phyloP scores from a whole-genome alignment of 2,888 invertebrate genomes.

The Lasioglossum villosulum region DNA sequence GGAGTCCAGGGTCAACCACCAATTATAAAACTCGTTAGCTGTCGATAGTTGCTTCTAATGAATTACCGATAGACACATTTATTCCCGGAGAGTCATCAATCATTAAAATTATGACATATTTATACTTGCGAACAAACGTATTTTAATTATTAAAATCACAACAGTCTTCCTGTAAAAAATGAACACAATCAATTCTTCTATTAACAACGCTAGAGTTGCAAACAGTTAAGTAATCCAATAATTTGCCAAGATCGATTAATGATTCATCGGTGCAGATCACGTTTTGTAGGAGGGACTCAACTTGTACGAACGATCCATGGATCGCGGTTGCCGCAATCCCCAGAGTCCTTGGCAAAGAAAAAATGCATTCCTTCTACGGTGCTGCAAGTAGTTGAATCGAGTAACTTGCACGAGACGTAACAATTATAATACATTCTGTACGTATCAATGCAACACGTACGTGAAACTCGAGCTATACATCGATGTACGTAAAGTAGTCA shows the following conservation, averaged over 20 bases:
- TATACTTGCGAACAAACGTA: no score
- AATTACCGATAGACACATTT: no score
- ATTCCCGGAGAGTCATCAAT: no score
- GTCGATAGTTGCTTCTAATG: no score
- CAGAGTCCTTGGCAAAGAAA: background rate
- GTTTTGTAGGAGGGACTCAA: background rate
- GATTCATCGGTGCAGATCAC: background rate
- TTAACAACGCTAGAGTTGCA: background rate
- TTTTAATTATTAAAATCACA: no score
- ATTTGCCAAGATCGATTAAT: background rate
- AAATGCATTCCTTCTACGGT: background rate
- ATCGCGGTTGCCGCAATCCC: background rate
- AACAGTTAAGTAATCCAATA: background rate
- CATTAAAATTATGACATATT: no score
- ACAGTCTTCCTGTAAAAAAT: no score
- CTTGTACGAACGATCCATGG: background rate
- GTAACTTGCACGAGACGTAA: background rate
- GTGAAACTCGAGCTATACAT: background rate
- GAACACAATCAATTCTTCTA: no score
- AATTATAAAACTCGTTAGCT: no score
- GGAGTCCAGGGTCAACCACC: no score
- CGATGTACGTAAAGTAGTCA: background rate
- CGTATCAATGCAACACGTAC: background rate
- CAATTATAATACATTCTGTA: background rate
- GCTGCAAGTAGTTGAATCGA: background rate